These are phyloP conservation scores for Carcina quercana DNA, from an alignment of 2,888 invertebrate genomes.

Conservation along the genomic window DNA sequence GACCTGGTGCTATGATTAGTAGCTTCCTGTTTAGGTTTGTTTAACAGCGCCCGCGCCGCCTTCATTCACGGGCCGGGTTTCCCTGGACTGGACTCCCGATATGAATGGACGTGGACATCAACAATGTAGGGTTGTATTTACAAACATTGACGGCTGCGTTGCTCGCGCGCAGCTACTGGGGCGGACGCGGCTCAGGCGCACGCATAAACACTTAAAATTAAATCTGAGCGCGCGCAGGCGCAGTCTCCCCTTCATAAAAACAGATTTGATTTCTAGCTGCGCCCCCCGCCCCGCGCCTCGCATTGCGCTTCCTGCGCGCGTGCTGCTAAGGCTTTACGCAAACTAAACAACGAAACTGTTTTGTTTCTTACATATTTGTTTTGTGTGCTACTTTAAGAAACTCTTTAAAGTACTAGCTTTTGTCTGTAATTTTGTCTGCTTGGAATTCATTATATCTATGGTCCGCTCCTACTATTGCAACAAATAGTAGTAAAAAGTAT, in stretches of 20 bases:
- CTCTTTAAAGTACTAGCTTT: too few relatives aligned
- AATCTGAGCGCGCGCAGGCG: constrained; percentile 34
- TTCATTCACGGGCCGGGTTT: not conserved
- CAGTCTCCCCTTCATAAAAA: constrained; percentile 5
- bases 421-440: too few relatives aligned
- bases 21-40: too few relatives aligned
- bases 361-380: too few relatives aligned
- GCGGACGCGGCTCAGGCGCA: constrained; percentile 38
- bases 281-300: constrained; percentile 18
- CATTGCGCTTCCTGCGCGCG: constrained; percentile 30
- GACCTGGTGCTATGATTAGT: too few relatives aligned
- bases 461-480: too few relatives aligned
- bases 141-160: constrained; percentile 54
- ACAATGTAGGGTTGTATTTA: constrained; percentile 57
- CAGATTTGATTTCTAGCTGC: constrained; percentile 1
- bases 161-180: constrained; percentile 27
- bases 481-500: too few relatives aligned
- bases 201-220: constrained; percentile 48
- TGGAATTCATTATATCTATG: too few relatives aligned
- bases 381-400: too few relatives aligned
- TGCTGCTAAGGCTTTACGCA: too few relatives aligned
- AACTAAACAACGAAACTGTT: too few relatives aligned
- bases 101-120: constrained; percentile 51
- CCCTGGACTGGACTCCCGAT: constrained; percentile 25
- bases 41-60: not conserved